Percentiles rank a stretch among this genome's conserved stretches.
These are phyloP conservation scores for Ceratoteleas bidentatus DNA, from an alignment of 1,140 invertebrate genomes.

Conservation along the genomic window DNA sequence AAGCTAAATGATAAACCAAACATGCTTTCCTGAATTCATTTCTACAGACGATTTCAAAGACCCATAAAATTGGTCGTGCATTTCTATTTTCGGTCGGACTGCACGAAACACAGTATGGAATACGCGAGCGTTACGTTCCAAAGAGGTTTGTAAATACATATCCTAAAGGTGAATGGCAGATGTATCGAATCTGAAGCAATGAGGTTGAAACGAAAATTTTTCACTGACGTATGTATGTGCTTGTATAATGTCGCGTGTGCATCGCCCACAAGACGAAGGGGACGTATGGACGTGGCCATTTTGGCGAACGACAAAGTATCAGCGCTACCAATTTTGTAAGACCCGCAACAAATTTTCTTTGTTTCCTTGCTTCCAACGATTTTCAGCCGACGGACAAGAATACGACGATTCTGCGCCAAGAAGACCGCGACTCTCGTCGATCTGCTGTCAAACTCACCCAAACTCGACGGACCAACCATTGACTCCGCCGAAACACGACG, in stretches of 20 bases:
- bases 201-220: constrained; percentile 59
- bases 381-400: constrained; percentile 9
- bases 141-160: constrained; percentile 63
- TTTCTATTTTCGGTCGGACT: constrained; percentile 21
- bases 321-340: constrained; percentile 36
- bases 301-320: constrained; percentile 30
- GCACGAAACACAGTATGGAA: constrained; percentile 22
- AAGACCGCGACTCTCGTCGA: no score
- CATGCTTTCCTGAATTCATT: constrained; percentile 1
- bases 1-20: no score
- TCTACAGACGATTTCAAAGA: neutral
- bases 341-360: constrained; percentile 13
- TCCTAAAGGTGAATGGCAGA: constrained; percentile 57
- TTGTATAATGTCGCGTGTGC: constrained; percentile 48
- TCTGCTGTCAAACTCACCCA: no score
- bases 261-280: constrained; percentile 33
- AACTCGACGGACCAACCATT: no score
- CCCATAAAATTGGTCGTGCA: constrained; percentile 14
- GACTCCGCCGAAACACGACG: no score
- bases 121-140: constrained; percentile 40
- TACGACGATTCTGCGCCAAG: no score
- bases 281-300: constrained; percentile 41
- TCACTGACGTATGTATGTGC: constrained; percentile 61
- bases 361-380: constrained; percentile 17
- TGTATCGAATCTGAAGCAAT: constrained; percentile 42